Evolutionary conservation across 2,888 invertebrate genomes (phyloP).

Genomic region (Lypha dubia): DNA sequence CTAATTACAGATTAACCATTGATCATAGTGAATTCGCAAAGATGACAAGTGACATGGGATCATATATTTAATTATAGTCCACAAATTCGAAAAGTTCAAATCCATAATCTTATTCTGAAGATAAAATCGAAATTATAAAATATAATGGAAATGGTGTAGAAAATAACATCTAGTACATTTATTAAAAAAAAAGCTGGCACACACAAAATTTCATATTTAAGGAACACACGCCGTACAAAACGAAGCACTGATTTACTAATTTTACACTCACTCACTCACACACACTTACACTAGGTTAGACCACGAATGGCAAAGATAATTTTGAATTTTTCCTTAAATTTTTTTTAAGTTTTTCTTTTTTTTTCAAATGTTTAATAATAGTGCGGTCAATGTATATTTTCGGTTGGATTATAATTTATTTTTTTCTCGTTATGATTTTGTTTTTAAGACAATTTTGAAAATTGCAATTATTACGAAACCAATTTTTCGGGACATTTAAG

Average conservation of each 20-base stretch:
- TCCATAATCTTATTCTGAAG: too few species aligned
- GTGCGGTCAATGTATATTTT: constrained; percentile 49
- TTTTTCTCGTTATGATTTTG: constrained; percentile 26
- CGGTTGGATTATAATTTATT: constrained; percentile 46
- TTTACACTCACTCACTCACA: constrained; percentile 51
- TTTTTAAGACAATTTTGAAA: constrained; percentile 49
- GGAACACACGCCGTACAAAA: constrained; percentile 51
- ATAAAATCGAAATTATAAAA: not conserved
- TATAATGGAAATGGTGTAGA: constrained; percentile 50
- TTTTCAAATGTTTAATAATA: constrained; percentile 16
- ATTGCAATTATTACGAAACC: constrained; percentile 68
- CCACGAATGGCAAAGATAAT: constrained; percentile 42
- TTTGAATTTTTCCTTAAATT: constrained; percentile 51
- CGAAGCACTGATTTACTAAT: constrained; percentile 64
- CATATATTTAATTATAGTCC: too few species aligned
- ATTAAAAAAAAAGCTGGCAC: constrained; percentile 43
- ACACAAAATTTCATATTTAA: constrained; percentile 60
- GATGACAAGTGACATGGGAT: too few species aligned
- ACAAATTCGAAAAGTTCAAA: too few species aligned
- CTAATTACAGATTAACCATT: too few species aligned
- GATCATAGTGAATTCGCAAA: too few species aligned
- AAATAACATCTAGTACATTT: constrained; percentile 38
- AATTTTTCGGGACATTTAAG: constrained; percentile 37
- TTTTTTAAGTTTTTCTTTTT: constrained; percentile 34
- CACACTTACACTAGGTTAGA: constrained; percentile 43